These are phyloP conservation scores for Norana najaformis DNA, from an alignment of 2,888 invertebrate species.

Conservation along the genomic window DNA sequence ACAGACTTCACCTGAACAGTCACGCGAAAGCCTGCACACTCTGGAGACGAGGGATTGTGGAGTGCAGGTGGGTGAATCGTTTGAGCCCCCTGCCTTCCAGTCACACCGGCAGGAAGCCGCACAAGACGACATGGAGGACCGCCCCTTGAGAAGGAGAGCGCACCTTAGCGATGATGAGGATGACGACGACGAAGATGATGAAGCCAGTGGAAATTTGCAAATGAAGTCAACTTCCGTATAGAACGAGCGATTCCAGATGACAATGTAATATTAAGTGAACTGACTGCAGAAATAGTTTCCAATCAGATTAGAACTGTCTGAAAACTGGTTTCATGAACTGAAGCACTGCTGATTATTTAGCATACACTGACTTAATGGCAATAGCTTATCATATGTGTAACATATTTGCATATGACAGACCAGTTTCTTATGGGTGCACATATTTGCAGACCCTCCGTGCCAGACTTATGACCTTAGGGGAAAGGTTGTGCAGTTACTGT, in stretches of 20 bases:
- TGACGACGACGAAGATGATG: neutral
- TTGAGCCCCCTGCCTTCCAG: neutral
- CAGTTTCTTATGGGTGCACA: neutral
- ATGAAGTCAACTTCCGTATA: constrained; percentile 22
- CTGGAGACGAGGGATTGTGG: constrained; percentile 31
- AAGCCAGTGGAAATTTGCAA: neutral
- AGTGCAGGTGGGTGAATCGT: constrained; percentile 32
- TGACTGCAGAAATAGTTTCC: neutral
- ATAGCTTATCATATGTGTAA: neutral
- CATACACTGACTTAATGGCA: neutral
- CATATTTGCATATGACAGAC: neutral
- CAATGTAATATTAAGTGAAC: neutral
- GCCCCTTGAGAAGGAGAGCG: neutral
- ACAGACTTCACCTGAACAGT: neutral
- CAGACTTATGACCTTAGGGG: neutral
- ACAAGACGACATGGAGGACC: neutral
- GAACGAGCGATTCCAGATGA: constrained; percentile 3
- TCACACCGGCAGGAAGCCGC: neutral
- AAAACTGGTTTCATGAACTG: neutral
- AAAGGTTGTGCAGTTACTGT: neutral
- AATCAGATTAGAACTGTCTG: neutral
- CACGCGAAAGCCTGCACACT: neutral
- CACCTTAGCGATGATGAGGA: constrained; percentile 5
- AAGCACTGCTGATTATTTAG: neutral
- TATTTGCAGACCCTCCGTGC: neutral